phyloP scores from a whole-genome alignment of 2,797 vertebrate species.

The Lepilemur ruficaudatus region DNA sequence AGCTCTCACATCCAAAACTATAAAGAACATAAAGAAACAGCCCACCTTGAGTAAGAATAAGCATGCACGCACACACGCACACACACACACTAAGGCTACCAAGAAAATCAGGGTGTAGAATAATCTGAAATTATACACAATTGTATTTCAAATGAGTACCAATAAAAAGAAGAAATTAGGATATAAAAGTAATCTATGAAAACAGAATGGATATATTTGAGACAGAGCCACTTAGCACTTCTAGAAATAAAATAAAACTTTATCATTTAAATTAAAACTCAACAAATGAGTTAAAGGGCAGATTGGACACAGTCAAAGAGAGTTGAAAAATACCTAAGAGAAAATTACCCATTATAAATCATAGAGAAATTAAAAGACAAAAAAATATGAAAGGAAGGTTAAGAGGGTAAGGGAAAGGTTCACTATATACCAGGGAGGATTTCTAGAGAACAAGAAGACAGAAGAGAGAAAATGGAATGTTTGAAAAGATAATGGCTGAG shows the following conservation, averaged over 20 bases:
- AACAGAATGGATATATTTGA: not conserved
- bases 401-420: not conserved
- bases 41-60: not conserved
- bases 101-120: not conserved
- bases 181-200: not conserved
- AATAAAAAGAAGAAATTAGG: not conserved
- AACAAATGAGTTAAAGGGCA: not conserved
- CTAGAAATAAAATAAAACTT: not conserved
- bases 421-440: not conserved
- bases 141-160: not conserved
- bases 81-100: not conserved
- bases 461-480: not conserved
- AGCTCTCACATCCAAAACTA: not conserved
- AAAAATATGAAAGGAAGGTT: not conserved
- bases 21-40: not conserved
- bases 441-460: not conserved
- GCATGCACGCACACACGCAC: not conserved
- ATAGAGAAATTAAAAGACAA: not conserved
- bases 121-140: not conserved
- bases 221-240: not conserved
- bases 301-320: not conserved
- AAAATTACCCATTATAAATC: not conserved
- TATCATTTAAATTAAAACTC: not conserved
- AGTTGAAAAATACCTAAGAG: not conserved
- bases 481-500: not conserved